Conservation (phyloP, 2,888 invertebrate species). For the Cantharis rufa region DNA sequence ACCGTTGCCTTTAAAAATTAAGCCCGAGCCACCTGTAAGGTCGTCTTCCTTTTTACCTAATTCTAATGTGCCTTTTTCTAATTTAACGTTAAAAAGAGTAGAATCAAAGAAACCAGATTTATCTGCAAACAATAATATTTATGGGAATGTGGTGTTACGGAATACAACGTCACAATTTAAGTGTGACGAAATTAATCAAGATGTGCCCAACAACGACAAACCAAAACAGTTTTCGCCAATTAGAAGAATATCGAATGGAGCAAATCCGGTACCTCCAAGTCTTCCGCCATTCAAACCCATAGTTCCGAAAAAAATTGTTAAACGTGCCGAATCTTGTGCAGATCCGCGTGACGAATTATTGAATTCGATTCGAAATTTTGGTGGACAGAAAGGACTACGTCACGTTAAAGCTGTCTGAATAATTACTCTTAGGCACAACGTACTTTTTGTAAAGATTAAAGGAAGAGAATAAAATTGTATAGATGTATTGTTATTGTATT, state of each 20-base stretch:
- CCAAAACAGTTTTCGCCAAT: not conserved
- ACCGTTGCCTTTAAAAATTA: conserved; percentile 41
- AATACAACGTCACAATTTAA: conserved; percentile 25
- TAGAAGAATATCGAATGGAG: not conserved
- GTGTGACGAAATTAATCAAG: conserved; percentile 4
- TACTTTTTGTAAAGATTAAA: not conserved
- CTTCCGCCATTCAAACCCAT: conserved; percentile 50
- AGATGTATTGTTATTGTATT: not conserved
- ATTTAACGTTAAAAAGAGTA: conserved; percentile 57
- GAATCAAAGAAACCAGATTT: conserved; percentile 47
- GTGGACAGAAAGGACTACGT: conserved; percentile 55
- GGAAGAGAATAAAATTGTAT: not conserved
- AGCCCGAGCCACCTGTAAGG: conserved; percentile 13
- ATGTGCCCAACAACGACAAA: conserved; percentile 8
- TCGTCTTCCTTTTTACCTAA: conserved; percentile 25
- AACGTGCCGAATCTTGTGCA: conserved; percentile 38
- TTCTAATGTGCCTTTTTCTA: conserved; percentile 54
- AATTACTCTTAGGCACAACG: not conserved
- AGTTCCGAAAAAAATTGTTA: conserved; percentile 36
- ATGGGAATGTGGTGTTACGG: conserved; percentile 35
- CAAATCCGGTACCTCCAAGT: conserved; percentile 38
- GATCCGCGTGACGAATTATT: conserved; percentile 71
- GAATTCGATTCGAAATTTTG: conserved; percentile 73
- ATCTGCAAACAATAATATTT: conserved; percentile 17
- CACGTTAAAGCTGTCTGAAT: conserved; percentile 39